phyloP scores from a whole-genome alignment of 1,140 invertebrate species.

The Cephus cinctus region DNA sequence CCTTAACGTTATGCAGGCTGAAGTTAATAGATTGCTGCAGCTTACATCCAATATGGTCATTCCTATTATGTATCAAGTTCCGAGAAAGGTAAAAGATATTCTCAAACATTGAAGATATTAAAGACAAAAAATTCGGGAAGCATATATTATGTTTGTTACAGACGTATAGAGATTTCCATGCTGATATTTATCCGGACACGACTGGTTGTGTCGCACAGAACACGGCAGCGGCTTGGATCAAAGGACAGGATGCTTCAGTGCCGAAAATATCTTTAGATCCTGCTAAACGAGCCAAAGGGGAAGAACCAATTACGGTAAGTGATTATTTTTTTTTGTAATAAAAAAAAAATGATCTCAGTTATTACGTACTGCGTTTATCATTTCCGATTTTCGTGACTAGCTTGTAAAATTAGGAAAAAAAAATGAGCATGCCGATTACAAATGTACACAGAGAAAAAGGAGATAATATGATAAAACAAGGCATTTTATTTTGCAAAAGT shows the following conservation, averaged over 20 bases:
- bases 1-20: slow-evolving; percentile 90
- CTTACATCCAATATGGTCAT: slow-evolving; percentile 82
- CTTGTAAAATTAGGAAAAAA: too few relatives aligned
- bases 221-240: slow-evolving; percentile 75
- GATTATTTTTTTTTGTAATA: slow-evolving; percentile 12
- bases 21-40: slow-evolving; percentile 88
- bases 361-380: too few relatives aligned
- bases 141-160: slow-evolving; percentile 48
- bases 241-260: slow-evolving; percentile 68
- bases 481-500: too few relatives aligned
- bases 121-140: background rate
- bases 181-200: slow-evolving; percentile 90
- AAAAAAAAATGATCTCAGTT: too few relatives aligned
- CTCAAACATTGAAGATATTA: slow-evolving; percentile 10
- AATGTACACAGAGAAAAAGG: too few relatives aligned
- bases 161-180: slow-evolving; percentile 92
- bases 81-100: slow-evolving; percentile 73
- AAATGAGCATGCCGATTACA: too few relatives aligned
- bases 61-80: slow-evolving; percentile 92
- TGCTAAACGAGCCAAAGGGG: slow-evolving; percentile 61
- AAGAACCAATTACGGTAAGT: slow-evolving; percentile 64
- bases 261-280: slow-evolving; percentile 82
- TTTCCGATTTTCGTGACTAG: background rate
- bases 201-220: slow-evolving; percentile 72
- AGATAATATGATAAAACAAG: too few relatives aligned